Base-by-base conservation (phyloP, 2,797 vertebrate species). In the Trachops cirrhosus region DNA sequence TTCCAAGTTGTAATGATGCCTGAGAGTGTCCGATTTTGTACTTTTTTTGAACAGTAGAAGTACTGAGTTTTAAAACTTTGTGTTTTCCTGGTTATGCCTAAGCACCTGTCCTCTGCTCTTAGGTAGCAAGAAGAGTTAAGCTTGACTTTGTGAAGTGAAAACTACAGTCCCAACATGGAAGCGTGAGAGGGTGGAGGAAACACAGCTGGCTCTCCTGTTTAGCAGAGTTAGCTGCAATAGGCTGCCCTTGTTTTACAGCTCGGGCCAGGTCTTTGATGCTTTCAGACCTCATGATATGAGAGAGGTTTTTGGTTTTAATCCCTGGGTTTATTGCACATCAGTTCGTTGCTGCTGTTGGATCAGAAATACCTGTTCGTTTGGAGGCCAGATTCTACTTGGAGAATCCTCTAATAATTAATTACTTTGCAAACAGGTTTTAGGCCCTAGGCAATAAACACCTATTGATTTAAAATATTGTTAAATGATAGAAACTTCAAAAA, bases 391-490 rank as follows among this genome's bases (percentile, higher is more conserved):
- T 93, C n/a, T 91, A 62, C 26, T 73, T 46, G 26, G 73, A 91
- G 39, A 75, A 67, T 46, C 12, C 46, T 89, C 57, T 92, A 44
- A 67, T 93, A 95, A 78, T 96, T 74, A 93, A 57, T 26, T 92
- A 79, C 32, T 89, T 92, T 70, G 57, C 54, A 94, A 87, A 70
- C 12, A 85, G 44, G 7, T 89, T 50, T 84, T 70, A 91, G 41
- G 32, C 44, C 18, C 16, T 84, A 50, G 39, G 59, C 91, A 92
- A 62, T 68, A 86, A 74, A 39, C 57, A 16, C 34, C 82, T 95
- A 1, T 68, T 93, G 59, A 44, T 92, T 95, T 77, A 86, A 64
- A 44, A 78, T 75, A 94, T 39, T 75, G 29, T 70, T 89, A 34
- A 71, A 7, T 88, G 39, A 52, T 75, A 34, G 15, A 86, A 29